These are phyloP conservation scores for Cathartes aura DNA, from an alignment of 2,113 vertebrate species.

Conservation along the genomic window DNA sequence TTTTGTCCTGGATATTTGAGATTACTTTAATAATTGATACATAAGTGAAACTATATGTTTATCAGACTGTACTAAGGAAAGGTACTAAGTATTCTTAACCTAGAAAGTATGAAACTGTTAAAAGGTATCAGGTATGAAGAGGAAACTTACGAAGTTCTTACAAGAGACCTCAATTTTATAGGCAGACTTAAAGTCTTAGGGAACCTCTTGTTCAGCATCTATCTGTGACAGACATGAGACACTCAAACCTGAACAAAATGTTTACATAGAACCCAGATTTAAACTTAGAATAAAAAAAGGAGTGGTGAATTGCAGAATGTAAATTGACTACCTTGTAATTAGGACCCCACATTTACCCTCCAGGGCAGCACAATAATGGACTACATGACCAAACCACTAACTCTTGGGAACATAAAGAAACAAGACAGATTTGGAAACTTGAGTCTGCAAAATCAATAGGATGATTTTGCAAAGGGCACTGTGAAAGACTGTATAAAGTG, in stretches of 20 bases:
- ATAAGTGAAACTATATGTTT: not conserved
- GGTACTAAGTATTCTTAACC: not conserved
- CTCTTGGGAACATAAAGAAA: not conserved
- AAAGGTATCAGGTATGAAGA: not conserved
- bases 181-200: not conserved
- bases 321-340: constrained; percentile 9
- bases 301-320: not conserved
- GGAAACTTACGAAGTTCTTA: not conserved
- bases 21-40: not conserved
- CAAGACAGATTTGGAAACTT: not conserved
- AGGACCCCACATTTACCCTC: not conserved
- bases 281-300: not conserved
- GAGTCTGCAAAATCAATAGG: not conserved
- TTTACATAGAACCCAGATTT: not conserved
- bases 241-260: not conserved
- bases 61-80: not conserved
- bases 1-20: not conserved
- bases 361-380: not conserved
- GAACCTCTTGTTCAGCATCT: not conserved
- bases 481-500: not conserved
- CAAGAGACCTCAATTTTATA: not conserved
- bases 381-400: not conserved
- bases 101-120: not conserved
- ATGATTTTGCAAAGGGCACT: not conserved
- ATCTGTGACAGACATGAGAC: not conserved